Percentiles rank a stretch among this genome's conserved stretches.
Conservation (phyloP, 2,113 vertebrate genomes). For the Poecilia latipinna region DNA sequence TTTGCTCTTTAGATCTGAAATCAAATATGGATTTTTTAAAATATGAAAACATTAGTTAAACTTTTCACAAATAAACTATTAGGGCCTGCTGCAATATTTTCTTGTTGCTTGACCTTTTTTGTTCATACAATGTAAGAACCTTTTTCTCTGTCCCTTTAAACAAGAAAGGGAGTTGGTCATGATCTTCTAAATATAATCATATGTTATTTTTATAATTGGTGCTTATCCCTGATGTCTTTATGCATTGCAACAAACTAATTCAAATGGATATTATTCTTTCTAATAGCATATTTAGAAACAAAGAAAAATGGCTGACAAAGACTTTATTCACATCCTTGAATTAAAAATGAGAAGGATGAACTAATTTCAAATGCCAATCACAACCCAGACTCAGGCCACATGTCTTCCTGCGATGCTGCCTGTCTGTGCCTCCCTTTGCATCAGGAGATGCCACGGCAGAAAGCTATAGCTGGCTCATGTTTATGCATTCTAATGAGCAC, state of each 20-base stretch:
- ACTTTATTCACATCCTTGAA: conserved; percentile 67
- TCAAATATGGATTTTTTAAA: neutral
- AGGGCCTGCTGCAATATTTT: neutral
- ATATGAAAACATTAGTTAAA: conserved; percentile 19
- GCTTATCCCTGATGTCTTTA: neutral
- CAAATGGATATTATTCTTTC: conserved; percentile 23
- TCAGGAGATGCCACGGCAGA: conserved; percentile 68
- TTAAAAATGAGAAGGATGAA: conserved; percentile 63
- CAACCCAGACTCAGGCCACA: conserved; percentile 72
- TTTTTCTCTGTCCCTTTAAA: conserved; percentile 21
- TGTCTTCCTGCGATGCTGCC: conserved; percentile 68
- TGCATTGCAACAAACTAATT: conserved; percentile 2
- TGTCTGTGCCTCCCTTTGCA: conserved; percentile 69
- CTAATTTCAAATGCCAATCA: conserved; percentile 76
- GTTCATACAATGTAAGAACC: conserved; percentile 17
- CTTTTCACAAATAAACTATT: neutral
- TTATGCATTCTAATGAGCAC: conserved; percentile 78
- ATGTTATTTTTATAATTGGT: neutral
- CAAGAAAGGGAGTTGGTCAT: conserved; percentile 8
- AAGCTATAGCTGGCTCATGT: conserved; percentile 67
- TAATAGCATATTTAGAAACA: conserved; percentile 55
- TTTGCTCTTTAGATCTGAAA: neutral
- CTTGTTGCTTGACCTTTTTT: neutral
- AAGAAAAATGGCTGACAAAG: conserved; percentile 70
- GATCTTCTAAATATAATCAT: conserved; percentile 19